phyloP scores from a whole-genome alignment of 2,888 invertebrate species.

The Morinoia aosen region DNA sequence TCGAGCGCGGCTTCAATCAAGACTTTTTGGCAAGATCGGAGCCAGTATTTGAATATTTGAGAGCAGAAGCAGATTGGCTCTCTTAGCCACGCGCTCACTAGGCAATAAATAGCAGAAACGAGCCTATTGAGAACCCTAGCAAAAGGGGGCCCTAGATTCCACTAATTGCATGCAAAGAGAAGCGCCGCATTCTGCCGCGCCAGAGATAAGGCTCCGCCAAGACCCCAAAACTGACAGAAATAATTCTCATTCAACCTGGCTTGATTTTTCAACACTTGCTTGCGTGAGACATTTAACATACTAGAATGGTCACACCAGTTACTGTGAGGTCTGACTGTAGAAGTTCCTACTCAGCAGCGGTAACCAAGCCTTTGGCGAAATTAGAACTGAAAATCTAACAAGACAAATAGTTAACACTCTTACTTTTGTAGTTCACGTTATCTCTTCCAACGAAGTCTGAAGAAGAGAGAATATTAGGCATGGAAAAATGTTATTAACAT shows the following conservation, averaged over 20 bases:
- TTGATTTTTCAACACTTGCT: not conserved
- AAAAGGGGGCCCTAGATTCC: slow-evolving; percentile 39
- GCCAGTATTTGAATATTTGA: slow-evolving; percentile 30
- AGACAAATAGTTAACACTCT: too few species aligned
- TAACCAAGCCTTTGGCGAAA: not conserved
- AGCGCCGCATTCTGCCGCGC: not conserved
- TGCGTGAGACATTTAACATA: not conserved
- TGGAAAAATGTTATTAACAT: too few species aligned
- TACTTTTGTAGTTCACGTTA: too few species aligned
- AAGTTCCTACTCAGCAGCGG: not conserved
- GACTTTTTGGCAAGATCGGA: slow-evolving; percentile 24
- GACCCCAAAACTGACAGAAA: not conserved
- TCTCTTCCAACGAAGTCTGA: too few species aligned
- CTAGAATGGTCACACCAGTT: not conserved
- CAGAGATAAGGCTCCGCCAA: not conserved
- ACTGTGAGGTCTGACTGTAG: not conserved
- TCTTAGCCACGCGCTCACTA: slow-evolving; percentile 23
- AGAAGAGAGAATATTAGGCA: too few species aligned
- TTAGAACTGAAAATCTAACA: too few species aligned
- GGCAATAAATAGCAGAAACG: slow-evolving; percentile 35
- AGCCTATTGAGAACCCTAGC: slow-evolving; percentile 35
- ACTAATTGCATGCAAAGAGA: slow-evolving; percentile 31
- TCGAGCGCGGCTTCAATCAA: slow-evolving; percentile 13
- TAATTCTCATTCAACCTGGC: not conserved
- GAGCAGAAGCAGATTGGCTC: slow-evolving; percentile 37